Base-by-base conservation (phyloP, 2,113 vertebrate genomes). In the Tychaedon coryphoeus region DNA sequence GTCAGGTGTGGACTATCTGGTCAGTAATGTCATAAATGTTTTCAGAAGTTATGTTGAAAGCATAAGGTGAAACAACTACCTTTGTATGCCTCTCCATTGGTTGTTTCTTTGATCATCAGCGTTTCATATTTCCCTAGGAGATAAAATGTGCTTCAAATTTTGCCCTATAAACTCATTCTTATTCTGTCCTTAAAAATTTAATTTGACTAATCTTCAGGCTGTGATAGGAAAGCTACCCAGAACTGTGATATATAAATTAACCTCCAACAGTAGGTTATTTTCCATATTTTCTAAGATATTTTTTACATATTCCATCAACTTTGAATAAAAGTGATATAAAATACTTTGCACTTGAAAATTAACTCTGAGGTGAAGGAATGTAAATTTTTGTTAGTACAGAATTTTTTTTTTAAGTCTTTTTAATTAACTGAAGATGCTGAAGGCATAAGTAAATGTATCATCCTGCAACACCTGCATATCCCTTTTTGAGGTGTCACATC, bases 111-210 rank as follows among this genome's bases (percentile, higher is more conserved):
- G 82, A 89, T 94, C 77, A 88, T 93, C 56, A 95, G 54, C 33
- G 95, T 88, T 96, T 95, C 42, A n/a, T 89, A 51, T 93, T 96
- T 85, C 84, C 23, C 71, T 92, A 56, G 34, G 65, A 78, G 76
- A 42, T 83, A 93, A 91, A 94, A 94, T 91, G 19, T 62, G 25
- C 51, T 31, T 90, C n/a, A 58, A 33, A 72, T 90, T 88, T 85
- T 88, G 54, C 28, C 34, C 73, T 74, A 0, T 77, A 91, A 79
- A 15, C 58, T 97, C 70, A 86, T 95, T 96, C 74, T 92, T 70
- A 65, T 62, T 85, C 26, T 91, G 58, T 81, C 72, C 69, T 92
- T 90, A 50, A 86, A 81, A 24, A 43, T 60, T 83, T 73, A 24
- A 47, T 90, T 92, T 88, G 25, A 74, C 34, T 62, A 66, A 50